phyloP scores from a whole-genome alignment of 2,888 invertebrate genomes.

The Drosophila incognita region DNA sequence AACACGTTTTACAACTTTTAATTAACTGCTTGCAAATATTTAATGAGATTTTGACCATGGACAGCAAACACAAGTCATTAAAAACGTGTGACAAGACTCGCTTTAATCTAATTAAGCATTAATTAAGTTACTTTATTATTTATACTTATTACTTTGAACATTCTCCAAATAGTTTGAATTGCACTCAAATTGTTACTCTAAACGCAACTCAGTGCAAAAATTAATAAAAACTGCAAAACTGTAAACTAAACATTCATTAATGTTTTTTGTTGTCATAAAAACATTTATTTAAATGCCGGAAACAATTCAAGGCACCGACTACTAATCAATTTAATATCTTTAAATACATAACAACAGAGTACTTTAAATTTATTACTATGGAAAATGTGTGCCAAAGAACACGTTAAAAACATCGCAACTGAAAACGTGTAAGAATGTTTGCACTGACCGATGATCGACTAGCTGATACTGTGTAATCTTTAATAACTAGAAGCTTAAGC shows the following conservation, averaged over 20 bases:
- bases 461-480: conserved; percentile 12
- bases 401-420: conserved; percentile 1
- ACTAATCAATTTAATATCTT: conserved; percentile 61
- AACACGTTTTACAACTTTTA: not conserved
- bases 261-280: conserved; percentile 8
- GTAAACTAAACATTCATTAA: conserved; percentile 38
- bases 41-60: conserved; percentile 54
- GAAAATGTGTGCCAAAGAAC: conserved; percentile 26
- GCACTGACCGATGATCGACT: not conserved
- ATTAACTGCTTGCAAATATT: conserved; percentile 22
- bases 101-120: conserved; percentile 25
- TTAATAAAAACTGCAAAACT: not conserved
- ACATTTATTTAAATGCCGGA: conserved; percentile 49
- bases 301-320: conserved; percentile 56
- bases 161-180: conserved; percentile 8
- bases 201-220: too few relatives aligned
- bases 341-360: conserved; percentile 55
- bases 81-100: conserved; percentile 18
- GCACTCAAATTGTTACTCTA: too few relatives aligned
- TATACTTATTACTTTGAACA: conserved; percentile 31
- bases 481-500: not conserved
- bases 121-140: conserved; percentile 22
- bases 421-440: not conserved
- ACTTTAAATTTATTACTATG: conserved; percentile 63
- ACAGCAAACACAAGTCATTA: conserved; percentile 24